Percentiles rank a stretch among this genome's conserved stretches.
Conservation (phyloP, 2,888 invertebrate genomes). For the Celastrina argiolus region DNA sequence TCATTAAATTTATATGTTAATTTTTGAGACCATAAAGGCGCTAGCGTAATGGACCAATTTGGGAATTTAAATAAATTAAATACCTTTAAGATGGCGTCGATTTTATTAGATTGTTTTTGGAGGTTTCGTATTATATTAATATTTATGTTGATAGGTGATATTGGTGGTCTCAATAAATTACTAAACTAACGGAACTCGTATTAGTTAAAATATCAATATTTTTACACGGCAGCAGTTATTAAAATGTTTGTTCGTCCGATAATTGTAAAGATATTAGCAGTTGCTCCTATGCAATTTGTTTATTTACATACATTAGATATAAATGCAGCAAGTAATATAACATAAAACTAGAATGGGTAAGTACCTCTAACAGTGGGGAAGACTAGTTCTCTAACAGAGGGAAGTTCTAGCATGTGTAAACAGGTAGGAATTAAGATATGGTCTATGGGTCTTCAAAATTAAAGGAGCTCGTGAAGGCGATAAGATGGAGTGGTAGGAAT, state of each 20-base stretch:
- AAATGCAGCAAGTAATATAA: too few species aligned
- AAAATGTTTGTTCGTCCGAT: not conserved
- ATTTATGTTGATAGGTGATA: constrained; percentile 15
- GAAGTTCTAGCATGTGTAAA: too few species aligned
- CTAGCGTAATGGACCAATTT: constrained; percentile 24
- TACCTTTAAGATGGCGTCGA: constrained; percentile 18
- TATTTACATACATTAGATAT: too few species aligned
- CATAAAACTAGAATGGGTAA: too few species aligned
- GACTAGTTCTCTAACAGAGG: too few species aligned
- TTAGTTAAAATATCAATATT: constrained; percentile 17
- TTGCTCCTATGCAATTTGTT: too few species aligned
- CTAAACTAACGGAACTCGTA: constrained; percentile 17
- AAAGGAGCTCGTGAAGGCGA: too few species aligned
- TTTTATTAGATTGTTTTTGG: constrained; percentile 25
- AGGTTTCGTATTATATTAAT: constrained; percentile 21
- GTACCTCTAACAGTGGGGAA: too few species aligned
- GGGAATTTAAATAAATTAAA: constrained; percentile 25
- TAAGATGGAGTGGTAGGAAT: too few species aligned
- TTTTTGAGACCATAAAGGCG: constrained; percentile 24
- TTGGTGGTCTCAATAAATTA: constrained; percentile 21
- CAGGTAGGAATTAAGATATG: too few species aligned
- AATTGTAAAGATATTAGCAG: not conserved
- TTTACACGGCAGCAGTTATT: not conserved
- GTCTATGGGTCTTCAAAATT: too few species aligned
- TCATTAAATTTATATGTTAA: constrained; percentile 26